Conservation (phyloP, 2,888 invertebrate species). For the Tetrapedia diversipes region DNA sequence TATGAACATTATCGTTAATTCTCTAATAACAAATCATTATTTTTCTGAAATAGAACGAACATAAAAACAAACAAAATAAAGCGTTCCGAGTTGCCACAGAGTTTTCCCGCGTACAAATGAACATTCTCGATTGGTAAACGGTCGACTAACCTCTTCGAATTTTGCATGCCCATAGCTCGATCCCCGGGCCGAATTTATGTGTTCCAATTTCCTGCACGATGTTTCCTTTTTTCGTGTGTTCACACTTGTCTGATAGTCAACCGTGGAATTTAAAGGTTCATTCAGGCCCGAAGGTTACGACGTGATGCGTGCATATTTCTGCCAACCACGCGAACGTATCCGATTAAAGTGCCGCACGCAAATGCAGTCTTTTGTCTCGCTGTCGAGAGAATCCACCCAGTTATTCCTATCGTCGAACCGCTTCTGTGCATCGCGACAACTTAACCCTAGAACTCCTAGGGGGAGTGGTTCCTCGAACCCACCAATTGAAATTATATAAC, state of each 20-base stretch:
- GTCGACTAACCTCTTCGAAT: constrained; percentile 57
- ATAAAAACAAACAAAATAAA: no score
- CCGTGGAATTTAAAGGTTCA: constrained; percentile 48
- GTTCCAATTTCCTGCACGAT: background rate
- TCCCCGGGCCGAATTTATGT: background rate
- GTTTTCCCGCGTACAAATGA: background rate
- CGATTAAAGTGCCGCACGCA: constrained; percentile 10
- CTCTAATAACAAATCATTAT: no score
- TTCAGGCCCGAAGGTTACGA: constrained; percentile 40
- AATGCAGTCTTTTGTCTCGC: constrained; percentile 30
- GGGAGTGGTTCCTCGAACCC: no score
- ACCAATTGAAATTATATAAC: no score
- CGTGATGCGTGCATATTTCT: constrained; percentile 4
- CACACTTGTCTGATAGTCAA: constrained; percentile 17
- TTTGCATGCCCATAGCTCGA: constrained; percentile 55
- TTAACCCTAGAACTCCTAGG: no score
- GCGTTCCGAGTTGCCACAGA: background rate
- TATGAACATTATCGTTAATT: no score
- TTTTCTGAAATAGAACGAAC: no score
- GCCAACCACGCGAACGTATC: constrained; percentile 30
- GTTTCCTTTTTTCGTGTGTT: background rate
- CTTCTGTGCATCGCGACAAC: no score
- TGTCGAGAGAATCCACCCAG: background rate
- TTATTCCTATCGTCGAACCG: background rate
- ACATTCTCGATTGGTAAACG: background rate